phyloP scores from a whole-genome alignment of 2,888 invertebrate species.

The Heliconius ethilla region DNA sequence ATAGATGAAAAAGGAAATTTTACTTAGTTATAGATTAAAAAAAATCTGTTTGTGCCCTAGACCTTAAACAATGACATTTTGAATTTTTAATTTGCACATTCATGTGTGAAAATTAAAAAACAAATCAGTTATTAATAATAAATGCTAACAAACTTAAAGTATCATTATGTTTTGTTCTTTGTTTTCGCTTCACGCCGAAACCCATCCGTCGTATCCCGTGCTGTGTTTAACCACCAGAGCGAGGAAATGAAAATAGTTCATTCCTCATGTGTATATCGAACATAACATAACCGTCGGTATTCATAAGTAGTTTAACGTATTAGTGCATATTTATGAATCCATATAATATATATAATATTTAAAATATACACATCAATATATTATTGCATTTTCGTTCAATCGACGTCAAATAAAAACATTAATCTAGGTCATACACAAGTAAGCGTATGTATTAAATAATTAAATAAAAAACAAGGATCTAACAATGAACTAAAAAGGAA shows the following conservation, averaged over 20 bases:
- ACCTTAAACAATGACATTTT: conserved; percentile 13
- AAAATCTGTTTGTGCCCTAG: conserved; percentile 28
- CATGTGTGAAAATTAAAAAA: neutral
- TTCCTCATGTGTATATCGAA: neutral
- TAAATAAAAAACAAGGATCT: conserved; percentile 17
- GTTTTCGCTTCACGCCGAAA: too few species aligned
- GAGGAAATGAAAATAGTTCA: neutral
- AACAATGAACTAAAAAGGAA: conserved; percentile 35
- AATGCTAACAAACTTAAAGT: conserved; percentile 3
- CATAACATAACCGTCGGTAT: neutral
- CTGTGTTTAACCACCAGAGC: neutral
- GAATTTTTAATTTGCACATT: neutral
- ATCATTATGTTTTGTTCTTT: too few species aligned
- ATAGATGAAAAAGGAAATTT: conserved; percentile 4
- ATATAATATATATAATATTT: neutral
- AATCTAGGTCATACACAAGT: neutral
- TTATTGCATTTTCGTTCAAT: conserved; percentile 1
- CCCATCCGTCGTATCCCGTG: neutral
- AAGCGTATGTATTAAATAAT: neutral
- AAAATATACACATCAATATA: neutral
- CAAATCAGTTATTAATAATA: neutral
- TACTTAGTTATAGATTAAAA: conserved; percentile 14
- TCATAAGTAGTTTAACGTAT: neutral
- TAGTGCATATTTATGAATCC: neutral
- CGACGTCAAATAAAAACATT: neutral